These are phyloP conservation scores for Poeciliopsis turrubarensis DNA, from an alignment of 2,113 vertebrate species.

Conservation along the genomic window DNA sequence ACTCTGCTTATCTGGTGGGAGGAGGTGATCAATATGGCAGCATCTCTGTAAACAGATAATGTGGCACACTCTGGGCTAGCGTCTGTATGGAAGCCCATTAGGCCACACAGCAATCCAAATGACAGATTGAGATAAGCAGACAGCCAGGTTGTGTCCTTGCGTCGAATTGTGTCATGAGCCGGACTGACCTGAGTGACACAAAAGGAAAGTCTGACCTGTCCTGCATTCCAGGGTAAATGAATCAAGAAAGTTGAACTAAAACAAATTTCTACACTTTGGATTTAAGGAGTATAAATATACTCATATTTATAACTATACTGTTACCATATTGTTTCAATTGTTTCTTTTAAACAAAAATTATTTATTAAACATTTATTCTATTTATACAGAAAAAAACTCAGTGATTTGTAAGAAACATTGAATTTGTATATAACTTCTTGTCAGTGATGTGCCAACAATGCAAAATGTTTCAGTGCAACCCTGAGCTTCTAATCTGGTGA, in stretches of 20 bases:
- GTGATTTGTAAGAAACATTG: not conserved
- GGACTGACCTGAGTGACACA: slow-evolving; percentile 33
- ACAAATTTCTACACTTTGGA: too few species aligned
- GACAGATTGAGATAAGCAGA: slow-evolving; percentile 76
- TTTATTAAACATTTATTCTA: not conserved
- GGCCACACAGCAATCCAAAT: slow-evolving; percentile 68
- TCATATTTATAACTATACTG: too few species aligned
- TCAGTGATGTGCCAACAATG: too few species aligned
- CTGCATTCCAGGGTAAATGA: slow-evolving; percentile 1
- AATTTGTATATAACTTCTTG: too few species aligned
- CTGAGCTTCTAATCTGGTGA: too few species aligned
- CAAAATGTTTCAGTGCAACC: too few species aligned
- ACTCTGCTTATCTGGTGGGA: slow-evolving; percentile 81
- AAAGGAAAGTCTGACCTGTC: slow-evolving; percentile 33
- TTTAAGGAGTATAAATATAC: too few species aligned
- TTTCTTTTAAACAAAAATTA: not conserved
- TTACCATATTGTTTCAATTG: too few species aligned
- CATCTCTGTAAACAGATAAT: slow-evolving; percentile 84
- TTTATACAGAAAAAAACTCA: not conserved
- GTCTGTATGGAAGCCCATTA: slow-evolving; percentile 76
- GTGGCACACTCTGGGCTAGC: slow-evolving; percentile 67
- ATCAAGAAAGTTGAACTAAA: not conserved
- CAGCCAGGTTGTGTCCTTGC: slow-evolving; percentile 50
- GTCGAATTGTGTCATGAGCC: slow-evolving; percentile 58
- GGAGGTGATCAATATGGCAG: slow-evolving; percentile 80